Evolutionary conservation across 2,888 invertebrate genomes (phyloP), one percentile per base, ranked within the genome.

Genomic region (Lasioglossum marginatum): DNA sequence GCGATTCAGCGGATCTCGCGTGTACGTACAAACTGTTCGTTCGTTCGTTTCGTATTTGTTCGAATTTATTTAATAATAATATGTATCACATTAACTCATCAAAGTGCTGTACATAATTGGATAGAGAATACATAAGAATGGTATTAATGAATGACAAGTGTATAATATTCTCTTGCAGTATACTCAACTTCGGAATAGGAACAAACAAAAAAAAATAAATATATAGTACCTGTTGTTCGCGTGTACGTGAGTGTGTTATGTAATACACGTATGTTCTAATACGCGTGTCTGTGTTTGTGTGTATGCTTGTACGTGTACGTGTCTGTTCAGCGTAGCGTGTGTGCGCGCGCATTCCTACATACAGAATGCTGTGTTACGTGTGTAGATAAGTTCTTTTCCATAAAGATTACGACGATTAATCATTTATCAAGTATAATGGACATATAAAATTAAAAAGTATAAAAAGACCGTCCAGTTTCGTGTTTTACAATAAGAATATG

Each of bases 381-480:
- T 83, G 43, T 76, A 74, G 52, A 68, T 78, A 82, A 77, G 77
- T 70, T 92, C 90, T 90, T 86, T 88, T 91, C 81, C 82, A 85
- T 90, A 87, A 87, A 83, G 89, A 88, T 87, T 90, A 92, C 90
- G 91, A 93, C 90, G 93, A 93, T 92, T 92, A 92, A 92, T 92
- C 89, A 79, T 86, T 93, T 92, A 93, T 93, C 93, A 93, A 93
- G 92, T 93, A 93, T 92, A 93, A 92, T 93, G 93, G 92, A 93
- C 91, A 93, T 94, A 95, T 92, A 94, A 95, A 94, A 94, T 94
- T 94, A 94, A 94, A 93, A 94, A 94, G 93, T 92, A 92, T 94
- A 94, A 93, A 93, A 93, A 93, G 93, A 94, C 92, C 92, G 91
- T 92, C 89, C 89, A 92, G 90, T 86, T 91, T 91, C 85, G 88